phyloP scores from a whole-genome alignment of 2,888 invertebrate species.

The Thelaira solivaga region DNA sequence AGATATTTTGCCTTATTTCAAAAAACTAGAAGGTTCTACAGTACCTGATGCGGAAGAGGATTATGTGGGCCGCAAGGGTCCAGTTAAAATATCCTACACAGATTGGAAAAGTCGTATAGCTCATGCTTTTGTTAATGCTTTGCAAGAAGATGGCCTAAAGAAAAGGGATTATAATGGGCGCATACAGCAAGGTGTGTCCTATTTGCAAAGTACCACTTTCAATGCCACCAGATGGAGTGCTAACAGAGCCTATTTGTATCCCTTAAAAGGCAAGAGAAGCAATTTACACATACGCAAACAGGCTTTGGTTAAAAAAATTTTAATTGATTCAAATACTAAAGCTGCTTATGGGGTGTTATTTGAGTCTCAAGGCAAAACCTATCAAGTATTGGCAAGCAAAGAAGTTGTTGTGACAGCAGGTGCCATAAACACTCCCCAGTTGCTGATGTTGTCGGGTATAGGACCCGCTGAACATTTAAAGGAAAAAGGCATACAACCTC shows the following conservation, averaged over 20 bases:
- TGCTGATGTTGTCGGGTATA: slow-evolving; percentile 88
- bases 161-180: slow-evolving; percentile 83
- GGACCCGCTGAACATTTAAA: slow-evolving; percentile 81
- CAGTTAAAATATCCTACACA: slow-evolving; percentile 79
- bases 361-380: slow-evolving; percentile 76
- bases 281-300: slow-evolving; percentile 80
- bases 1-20: slow-evolving; percentile 85
- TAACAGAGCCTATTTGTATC: slow-evolving; percentile 81
- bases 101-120: slow-evolving; percentile 79
- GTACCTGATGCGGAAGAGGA: slow-evolving; percentile 78
- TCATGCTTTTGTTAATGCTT: slow-evolving; percentile 81
- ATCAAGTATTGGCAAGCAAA: slow-evolving; percentile 79
- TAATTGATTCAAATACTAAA: slow-evolving; percentile 78
- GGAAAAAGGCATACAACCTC: slow-evolving; percentile 78
- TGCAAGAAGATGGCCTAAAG: slow-evolving; percentile 80
- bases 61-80: slow-evolving; percentile 79
- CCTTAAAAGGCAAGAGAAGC: slow-evolving; percentile 76
- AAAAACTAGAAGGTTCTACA: slow-evolving; percentile 84
- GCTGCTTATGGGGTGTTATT: slow-evolving; percentile 80
- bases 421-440: slow-evolving; percentile 87
- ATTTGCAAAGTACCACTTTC: slow-evolving; percentile 80
- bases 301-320: slow-evolving; percentile 79
- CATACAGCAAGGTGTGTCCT: slow-evolving; percentile 80
- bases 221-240: slow-evolving; percentile 80
- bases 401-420: slow-evolving; percentile 88